Percentiles rank a stretch among this genome's conserved stretches.
Conservation (phyloP, 2,113 vertebrate genomes). For the Sclerurus mexicanus region DNA sequence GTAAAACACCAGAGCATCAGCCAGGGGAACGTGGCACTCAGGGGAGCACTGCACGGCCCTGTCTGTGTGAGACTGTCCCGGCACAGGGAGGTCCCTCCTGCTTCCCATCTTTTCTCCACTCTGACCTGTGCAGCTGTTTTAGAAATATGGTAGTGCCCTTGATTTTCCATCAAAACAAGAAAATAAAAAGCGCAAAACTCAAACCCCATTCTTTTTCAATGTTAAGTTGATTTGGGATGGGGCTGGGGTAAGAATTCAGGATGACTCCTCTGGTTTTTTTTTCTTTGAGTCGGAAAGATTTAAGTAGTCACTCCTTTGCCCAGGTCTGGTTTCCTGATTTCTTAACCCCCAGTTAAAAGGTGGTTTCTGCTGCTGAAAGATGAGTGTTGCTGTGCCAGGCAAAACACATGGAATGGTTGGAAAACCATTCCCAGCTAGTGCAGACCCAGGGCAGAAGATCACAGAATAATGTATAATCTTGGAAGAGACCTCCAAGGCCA, state of each 20-base stretch:
- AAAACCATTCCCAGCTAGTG: not conserved
- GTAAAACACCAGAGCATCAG: not conserved
- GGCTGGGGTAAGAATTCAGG: not conserved
- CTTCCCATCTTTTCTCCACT: not conserved
- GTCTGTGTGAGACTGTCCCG: rapidly evolving
- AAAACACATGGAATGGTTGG: not conserved
- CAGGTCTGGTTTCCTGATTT: not conserved
- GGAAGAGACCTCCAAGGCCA: not conserved
- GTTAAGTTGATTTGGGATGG: not conserved
- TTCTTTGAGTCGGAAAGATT: not conserved
- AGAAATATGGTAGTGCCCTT: not conserved
- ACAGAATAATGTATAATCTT: not conserved
- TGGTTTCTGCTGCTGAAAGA: not conserved
- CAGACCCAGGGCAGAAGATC: not conserved
- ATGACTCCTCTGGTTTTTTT: not conserved
- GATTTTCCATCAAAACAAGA: not conserved
- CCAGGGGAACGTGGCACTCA: rapidly evolving
- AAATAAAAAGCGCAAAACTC: not conserved
- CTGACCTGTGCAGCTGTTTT: rapidly evolving
- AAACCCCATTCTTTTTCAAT: not conserved
- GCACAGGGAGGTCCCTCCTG: not conserved
- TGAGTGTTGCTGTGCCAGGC: not conserved
- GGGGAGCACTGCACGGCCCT: rapidly evolving
- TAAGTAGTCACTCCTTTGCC: not conserved
- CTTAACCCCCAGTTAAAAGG: not conserved